Evolutionary conservation across 1,140 invertebrate species (phyloP).

Genomic region (Contarinia nasturtii): DNA sequence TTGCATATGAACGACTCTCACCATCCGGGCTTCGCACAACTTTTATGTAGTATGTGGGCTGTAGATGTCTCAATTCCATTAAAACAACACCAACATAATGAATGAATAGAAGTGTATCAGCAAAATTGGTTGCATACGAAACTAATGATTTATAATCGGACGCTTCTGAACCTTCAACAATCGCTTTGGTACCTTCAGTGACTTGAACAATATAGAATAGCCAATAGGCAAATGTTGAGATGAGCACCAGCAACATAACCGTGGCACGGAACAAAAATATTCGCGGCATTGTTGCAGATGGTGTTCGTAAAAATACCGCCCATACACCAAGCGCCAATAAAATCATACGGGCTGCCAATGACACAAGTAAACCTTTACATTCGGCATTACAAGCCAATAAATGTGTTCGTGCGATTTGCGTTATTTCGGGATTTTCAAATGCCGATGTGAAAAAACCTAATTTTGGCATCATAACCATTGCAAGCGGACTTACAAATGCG

Average conservation of each 20-base stretch:
- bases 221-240: constrained; percentile 93
- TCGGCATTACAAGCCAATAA: constrained; percentile 58
- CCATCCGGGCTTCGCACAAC: constrained; percentile 89
- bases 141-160: constrained; percentile 71
- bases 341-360: constrained; percentile 79
- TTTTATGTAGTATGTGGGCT: constrained; percentile 79
- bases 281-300: constrained; percentile 73
- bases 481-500: constrained; percentile 78
- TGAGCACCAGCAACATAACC: constrained; percentile 70
- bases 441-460: constrained; percentile 53
- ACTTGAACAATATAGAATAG: constrained; percentile 90
- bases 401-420: constrained; percentile 32
- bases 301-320: constrained; percentile 61
- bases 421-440: constrained; percentile 24
- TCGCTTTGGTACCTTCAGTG: constrained; percentile 52
- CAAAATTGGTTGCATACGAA: constrained; percentile 72
- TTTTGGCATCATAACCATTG: constrained; percentile 87
- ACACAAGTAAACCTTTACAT: constrained; percentile 63
- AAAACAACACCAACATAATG: constrained; percentile 87
- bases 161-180: constrained; percentile 55
- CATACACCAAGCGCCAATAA: constrained; percentile 83
- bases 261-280: constrained; percentile 81
- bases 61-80: constrained; percentile 78
- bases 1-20: constrained; percentile 59
- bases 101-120: constrained; percentile 85